Evolutionary conservation across 2,888 invertebrate species (phyloP), one percentile per base, ranked within the genome.

Genomic region (Ethmia dodecea): DNA sequence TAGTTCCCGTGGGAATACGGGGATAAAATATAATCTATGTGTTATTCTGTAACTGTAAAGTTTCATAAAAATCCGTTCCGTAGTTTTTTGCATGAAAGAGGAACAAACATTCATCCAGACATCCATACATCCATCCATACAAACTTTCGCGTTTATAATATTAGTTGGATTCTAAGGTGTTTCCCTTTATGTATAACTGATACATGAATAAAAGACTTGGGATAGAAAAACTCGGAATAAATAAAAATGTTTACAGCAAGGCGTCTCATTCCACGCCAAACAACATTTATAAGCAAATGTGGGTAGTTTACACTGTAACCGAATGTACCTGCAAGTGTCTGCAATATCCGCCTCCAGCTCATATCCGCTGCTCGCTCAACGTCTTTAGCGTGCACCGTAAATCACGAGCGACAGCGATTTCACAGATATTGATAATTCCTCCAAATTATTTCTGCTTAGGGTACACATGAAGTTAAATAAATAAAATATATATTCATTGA

Each of bases 321-420:
- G 59, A 69, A 61, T 67, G 75, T 76, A 79, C 76, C 78, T 77
- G 77, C 52, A 45, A 70, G 66, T 71, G 71, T 62, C 66, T 65
- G 74, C 74, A 79, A 78, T 78, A 77, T 78, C 76, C 79, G 78
- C 64, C 59, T 43, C 63, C 55, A 62, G 60, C 77, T 78, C 76
- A 78, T 78, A 78, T 78, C 78, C 78, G 78, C 65, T 62, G 56
- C 57, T 64, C 65, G 60, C 66, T 60, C 60, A 48, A 49, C 59
- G 63, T 60, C 70, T 69, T 70, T 60, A 55, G 44, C 31, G 42
- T 14, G 27, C 39, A 49, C 45, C 16, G 5, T 14, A 20, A 29
- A 26, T 13, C 15, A 45, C 13, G 29, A 55, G 55, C 41, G 48
- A n/a, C 2, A 47, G 57, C 57, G 58, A 22, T 22, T 22, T 22